Conservation (phyloP, 2,888 invertebrate genomes). For the Euzophera pinguis region DNA sequence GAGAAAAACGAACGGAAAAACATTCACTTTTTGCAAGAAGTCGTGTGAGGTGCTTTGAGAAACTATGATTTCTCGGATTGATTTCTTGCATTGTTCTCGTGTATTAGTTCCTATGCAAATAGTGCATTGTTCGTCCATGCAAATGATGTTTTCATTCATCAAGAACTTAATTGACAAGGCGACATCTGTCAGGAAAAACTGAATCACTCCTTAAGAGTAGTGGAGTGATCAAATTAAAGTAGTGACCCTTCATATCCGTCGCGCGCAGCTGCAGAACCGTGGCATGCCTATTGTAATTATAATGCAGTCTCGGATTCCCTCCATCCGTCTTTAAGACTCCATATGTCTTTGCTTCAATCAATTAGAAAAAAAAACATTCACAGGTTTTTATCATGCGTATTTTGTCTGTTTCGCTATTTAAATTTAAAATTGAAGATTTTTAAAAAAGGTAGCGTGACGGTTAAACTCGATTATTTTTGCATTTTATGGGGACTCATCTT, state of each 20-base stretch:
- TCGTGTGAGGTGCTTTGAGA: conserved; percentile 50
- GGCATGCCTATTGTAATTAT: conserved; percentile 60
- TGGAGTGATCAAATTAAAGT: conserved; percentile 64
- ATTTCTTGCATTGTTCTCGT: conserved; percentile 69
- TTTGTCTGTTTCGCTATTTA: not conserved
- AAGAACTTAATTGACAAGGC: conserved; percentile 59
- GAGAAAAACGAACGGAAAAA: conserved; percentile 39
- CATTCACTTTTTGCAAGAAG: conserved; percentile 29
- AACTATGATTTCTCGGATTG: conserved; percentile 71
- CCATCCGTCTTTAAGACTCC: conserved; percentile 33
- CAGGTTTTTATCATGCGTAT: not conserved
- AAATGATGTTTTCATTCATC: conserved; percentile 74
- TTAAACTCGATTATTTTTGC: not conserved
- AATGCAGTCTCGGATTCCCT: conserved; percentile 40
- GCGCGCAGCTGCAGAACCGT: conserved; percentile 63
- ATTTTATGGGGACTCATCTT: too few relatives aligned
- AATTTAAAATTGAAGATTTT: not conserved
- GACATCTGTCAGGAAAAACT: conserved; percentile 75
- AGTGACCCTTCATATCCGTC: conserved; percentile 74
- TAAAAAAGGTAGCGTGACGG: not conserved
- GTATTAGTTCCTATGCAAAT: conserved; percentile 65
- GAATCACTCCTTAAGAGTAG: conserved; percentile 71
- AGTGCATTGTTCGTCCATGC: conserved; percentile 62
- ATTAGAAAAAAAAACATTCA: not conserved
- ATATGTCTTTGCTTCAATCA: conserved; percentile 22